Percentiles rank a stretch among this genome's conserved stretches.
Conservation (phyloP, 2,797 vertebrate genomes). For the Channallabes apus region DNA sequence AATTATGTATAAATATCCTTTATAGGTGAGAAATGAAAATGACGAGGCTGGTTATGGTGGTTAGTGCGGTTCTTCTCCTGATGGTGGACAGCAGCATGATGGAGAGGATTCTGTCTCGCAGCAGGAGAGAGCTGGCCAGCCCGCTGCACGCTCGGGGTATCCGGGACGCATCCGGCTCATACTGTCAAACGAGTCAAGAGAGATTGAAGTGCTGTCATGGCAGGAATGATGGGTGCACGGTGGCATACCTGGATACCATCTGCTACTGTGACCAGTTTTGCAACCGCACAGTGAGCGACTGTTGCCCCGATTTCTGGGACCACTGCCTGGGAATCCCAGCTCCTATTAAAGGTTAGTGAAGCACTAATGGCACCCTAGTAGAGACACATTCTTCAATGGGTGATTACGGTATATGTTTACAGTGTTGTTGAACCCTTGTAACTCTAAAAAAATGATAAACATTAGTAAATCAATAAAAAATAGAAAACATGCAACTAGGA, state of each 20-base stretch:
- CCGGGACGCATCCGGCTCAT: slow-evolving; percentile 84
- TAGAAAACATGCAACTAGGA: not conserved
- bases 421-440: not conserved
- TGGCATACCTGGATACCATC: slow-evolving; percentile 91
- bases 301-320: slow-evolving; percentile 97
- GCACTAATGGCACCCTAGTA: not conserved
- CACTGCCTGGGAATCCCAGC: slow-evolving; percentile 79
- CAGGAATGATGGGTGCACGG: slow-evolving; percentile 84
- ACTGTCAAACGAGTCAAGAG: slow-evolving; percentile 79
- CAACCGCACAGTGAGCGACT: slow-evolving; percentile 94
- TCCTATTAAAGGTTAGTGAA: slow-evolving; percentile 68
- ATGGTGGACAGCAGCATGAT: slow-evolving; percentile 58
- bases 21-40: slow-evolving; percentile 57
- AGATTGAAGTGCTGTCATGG: slow-evolving; percentile 84
- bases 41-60: slow-evolving; percentile 66
- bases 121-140: slow-evolving; percentile 81
- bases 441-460: not conserved
- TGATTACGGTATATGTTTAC: not conserved
- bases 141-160: slow-evolving; percentile 86
- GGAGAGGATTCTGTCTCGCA: slow-evolving; percentile 65
- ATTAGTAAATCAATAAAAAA: not conserved
- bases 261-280: slow-evolving; percentile 99
- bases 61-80: slow-evolving; percentile 68
- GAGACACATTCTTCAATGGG: not conserved
- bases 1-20: slow-evolving; percentile 22